Evolutionary conservation across 2,113 vertebrate genomes (phyloP), one percentile per base, ranked within the genome.

Genomic region (Calypte anna): DNA sequence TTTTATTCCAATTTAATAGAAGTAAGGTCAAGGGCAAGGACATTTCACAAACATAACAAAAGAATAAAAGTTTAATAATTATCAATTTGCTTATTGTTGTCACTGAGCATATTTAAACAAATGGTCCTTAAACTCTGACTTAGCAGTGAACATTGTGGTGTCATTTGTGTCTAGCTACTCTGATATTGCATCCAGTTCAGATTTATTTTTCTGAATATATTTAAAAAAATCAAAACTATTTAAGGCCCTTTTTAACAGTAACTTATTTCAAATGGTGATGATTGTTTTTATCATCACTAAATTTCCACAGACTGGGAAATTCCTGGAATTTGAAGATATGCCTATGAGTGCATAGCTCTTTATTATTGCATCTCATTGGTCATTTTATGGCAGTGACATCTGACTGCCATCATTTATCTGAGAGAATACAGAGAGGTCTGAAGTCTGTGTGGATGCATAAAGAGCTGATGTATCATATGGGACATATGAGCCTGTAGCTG

Each of bases 361-460:
- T 57, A 51, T 5, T 70, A 33, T 38, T 51, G 7, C 48, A 66
- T 67, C 33, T 36, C 9, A 51, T 55, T 44, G 24, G 18, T 55
- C 62, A 46, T 81, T 88, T 93, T 79, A 63, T 91, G 16, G 22
- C n/a, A 68, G 23, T 81, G 82, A 92, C 79, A 93, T 88, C 70
- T 94, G 80, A 40, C 40, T 40, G 53, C 53, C 20, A 59, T 69
- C 43, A 62, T 82, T 96, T 88, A 63, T 51, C 51, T 58, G 24
- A 82, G 73, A 54, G 75, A 94, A 90, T 55, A 16, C 62, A 24
- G 54, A 64, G 53, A 67, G 50, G 9, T 19, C 28, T 78, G 38
- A 90, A 57, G 8, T 86, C 64, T 44, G 46, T 5, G 13, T 67
- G 64, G 57, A 68, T 88, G 91, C 62, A 43, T 75, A 82, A 85